These are phyloP conservation scores for Bimastos eiseni DNA, from an alignment of 2,888 invertebrate species.

Conservation along the genomic window DNA sequence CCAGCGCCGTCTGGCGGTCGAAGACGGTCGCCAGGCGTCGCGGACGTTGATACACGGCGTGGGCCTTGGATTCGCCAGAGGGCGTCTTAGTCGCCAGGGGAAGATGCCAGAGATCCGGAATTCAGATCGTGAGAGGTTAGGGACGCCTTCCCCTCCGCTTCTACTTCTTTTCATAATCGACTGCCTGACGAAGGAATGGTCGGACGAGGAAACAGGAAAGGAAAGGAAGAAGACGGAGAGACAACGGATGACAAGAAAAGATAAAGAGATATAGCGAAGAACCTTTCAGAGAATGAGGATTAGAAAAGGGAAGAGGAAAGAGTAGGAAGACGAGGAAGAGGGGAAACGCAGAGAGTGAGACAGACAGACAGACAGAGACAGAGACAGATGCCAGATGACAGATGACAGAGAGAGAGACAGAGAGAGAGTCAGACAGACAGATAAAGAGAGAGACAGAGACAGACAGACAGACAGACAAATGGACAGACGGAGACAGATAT, in stretches of 20 bases:
- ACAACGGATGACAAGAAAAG: neutral
- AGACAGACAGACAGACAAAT: no score
- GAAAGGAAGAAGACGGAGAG: neutral
- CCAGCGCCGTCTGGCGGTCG: neutral
- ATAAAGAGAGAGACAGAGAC: no score
- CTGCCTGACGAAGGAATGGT: no score
- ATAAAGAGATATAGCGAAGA: neutral
- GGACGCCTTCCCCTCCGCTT: neutral
- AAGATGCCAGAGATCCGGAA: neutral
- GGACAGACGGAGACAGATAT: no score
- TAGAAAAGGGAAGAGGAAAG: neutral
- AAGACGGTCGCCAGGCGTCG: neutral
- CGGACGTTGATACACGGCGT: neutral
- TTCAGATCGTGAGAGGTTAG: neutral
- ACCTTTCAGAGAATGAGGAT: no score
- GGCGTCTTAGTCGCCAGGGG: conserved; percentile 5
- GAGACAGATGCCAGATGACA: neutral
- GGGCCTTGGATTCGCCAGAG: neutral
- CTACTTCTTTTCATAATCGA: no score
- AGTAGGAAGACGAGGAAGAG: no score
- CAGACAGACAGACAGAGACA: neutral
- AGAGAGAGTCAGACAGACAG: neutral
- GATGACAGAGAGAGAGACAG: neutral
- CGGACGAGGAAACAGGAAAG: no score
- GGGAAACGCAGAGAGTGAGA: no score